Evolutionary conservation across 2,797 vertebrate genomes (phyloP).

Genomic region (Phoxinus dragarum): DNA sequence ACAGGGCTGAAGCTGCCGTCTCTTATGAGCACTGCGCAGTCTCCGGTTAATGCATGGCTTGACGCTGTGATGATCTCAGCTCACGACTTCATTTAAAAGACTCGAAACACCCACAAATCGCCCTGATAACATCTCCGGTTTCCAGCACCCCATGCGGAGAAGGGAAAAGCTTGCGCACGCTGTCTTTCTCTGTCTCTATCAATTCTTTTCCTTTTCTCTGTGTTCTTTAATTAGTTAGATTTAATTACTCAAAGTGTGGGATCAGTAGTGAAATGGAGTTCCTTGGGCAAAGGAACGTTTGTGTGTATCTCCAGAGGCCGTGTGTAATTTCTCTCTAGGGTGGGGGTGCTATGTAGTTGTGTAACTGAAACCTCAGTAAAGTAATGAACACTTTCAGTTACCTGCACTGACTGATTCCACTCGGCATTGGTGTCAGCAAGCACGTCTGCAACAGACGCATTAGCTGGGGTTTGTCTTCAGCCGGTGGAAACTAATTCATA

Average conservation of each 20-base stretch:
- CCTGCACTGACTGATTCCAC: slow-evolving; percentile 17
- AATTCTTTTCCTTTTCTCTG: slow-evolving; percentile 56
- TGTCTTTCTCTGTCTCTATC: slow-evolving; percentile 23
- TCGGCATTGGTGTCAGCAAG: slow-evolving; percentile 34
- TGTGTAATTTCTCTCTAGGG: slow-evolving; percentile 77
- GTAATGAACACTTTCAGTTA: slow-evolving; percentile 68
- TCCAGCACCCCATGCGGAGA: slow-evolving; percentile 9
- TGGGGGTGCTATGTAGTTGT: slow-evolving; percentile 69
- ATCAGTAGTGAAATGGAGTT: slow-evolving; percentile 50
- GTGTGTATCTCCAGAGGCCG: slow-evolving; percentile 63
- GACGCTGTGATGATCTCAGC: slow-evolving; percentile 27
- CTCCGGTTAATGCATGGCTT: slow-evolving; percentile 26
- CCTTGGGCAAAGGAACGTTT: slow-evolving; percentile 35
- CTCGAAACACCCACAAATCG: slow-evolving; percentile 58
- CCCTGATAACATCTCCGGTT: slow-evolving; percentile 56
- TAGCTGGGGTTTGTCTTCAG: slow-evolving; percentile 39
- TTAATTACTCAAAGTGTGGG: slow-evolving; percentile 71
- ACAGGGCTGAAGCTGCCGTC: background rate
- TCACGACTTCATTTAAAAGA: slow-evolving; percentile 48
- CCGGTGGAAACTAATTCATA: slow-evolving; percentile 9
- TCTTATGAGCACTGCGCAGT: slow-evolving; percentile 19
- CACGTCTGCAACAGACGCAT: background rate
- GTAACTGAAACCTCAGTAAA: slow-evolving; percentile 70
- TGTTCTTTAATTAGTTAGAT: slow-evolving; percentile 73
- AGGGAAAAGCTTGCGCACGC: background rate